These are phyloP conservation scores for Acanthacorydalis orientalis DNA, from an alignment of 2,888 invertebrate species.

Conservation along the genomic window DNA sequence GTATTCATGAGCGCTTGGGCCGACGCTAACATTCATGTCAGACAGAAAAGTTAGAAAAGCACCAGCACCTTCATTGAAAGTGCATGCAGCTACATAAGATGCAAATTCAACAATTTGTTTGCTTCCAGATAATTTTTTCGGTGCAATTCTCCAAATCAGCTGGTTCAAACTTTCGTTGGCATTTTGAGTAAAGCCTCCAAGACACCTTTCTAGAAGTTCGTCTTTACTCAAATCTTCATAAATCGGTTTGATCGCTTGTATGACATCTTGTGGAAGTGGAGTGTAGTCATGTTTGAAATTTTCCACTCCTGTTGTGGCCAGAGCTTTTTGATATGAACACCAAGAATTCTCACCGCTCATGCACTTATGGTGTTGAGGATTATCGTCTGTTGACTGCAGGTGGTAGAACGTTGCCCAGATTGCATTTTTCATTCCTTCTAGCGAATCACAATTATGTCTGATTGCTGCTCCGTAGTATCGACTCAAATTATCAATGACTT, in stretches of 20 bases:
- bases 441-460: slow-evolving; percentile 10
- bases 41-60: slow-evolving; percentile 7
- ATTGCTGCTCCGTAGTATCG: slow-evolving; percentile 15
- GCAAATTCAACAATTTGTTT: slow-evolving; percentile 9
- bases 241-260: slow-evolving; percentile 13
- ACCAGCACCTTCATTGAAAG: slow-evolving; percentile 10
- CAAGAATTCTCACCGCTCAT: slow-evolving; percentile 10
- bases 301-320: slow-evolving; percentile 7
- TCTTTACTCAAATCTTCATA: slow-evolving; percentile 17
- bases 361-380: slow-evolving; percentile 9
- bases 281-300: slow-evolving; percentile 8
- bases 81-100: slow-evolving; percentile 7
- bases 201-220: slow-evolving; percentile 14
- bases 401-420: slow-evolving; percentile 9
- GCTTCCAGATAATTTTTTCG: slow-evolving; percentile 9
- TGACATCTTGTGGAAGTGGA: slow-evolving; percentile 10
- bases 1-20: slow-evolving; percentile 6
- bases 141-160: slow-evolving; percentile 16
- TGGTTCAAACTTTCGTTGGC: slow-evolving; percentile 18
- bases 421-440: slow-evolving; percentile 11
- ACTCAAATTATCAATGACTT: slow-evolving; percentile 13
- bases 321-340: slow-evolving; percentile 11
- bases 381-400: slow-evolving; percentile 7
- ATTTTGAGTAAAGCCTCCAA: slow-evolving; percentile 18
- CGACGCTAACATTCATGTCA: slow-evolving; percentile 7